phyloP scores from a whole-genome alignment of 2,888 invertebrate species.

The Cosmia trapezina region DNA sequence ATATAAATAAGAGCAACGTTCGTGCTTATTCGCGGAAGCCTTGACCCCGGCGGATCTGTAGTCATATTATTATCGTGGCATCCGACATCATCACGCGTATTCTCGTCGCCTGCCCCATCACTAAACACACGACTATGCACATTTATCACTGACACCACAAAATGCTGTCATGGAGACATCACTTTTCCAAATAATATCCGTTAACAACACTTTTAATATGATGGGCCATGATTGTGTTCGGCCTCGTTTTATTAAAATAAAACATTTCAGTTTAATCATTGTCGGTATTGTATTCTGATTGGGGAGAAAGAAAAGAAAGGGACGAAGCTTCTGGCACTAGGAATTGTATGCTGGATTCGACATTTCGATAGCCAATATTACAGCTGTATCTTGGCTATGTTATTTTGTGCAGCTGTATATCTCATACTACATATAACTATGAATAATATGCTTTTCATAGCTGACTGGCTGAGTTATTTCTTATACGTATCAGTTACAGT shows the following conservation, averaged over 20 bases:
- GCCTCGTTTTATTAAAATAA: conserved; percentile 52
- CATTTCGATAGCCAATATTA: conserved; percentile 3
- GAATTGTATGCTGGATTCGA: not conserved
- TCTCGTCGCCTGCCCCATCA: conserved; percentile 21
- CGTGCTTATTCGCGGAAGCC: conserved; percentile 22
- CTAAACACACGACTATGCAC: conserved; percentile 4
- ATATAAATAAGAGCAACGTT: conserved; percentile 31
- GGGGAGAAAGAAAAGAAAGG: conserved; percentile 11
- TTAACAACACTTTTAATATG: conserved; percentile 24
- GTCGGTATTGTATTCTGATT: conserved; percentile 49
- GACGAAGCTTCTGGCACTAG: conserved; percentile 8
- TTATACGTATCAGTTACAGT: conserved; percentile 39
- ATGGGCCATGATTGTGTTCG: conserved; percentile 29
- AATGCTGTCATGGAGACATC: conserved; percentile 25
- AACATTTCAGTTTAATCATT: conserved; percentile 50
- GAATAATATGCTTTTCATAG: conserved; percentile 19
- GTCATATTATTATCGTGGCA: conserved; percentile 25
- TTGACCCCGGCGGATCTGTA: conserved; percentile 33
- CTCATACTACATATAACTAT: not conserved
- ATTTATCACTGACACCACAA: conserved; percentile 31
- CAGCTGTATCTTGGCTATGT: not conserved
- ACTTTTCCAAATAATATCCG: conserved; percentile 31
- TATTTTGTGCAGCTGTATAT: not conserved
- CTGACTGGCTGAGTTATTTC: conserved; percentile 20
- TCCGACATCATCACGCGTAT: conserved; percentile 28